These are phyloP conservation scores for Monochamus alternatus DNA, from an alignment of 2,888 invertebrate genomes.

Conservation along the genomic window DNA sequence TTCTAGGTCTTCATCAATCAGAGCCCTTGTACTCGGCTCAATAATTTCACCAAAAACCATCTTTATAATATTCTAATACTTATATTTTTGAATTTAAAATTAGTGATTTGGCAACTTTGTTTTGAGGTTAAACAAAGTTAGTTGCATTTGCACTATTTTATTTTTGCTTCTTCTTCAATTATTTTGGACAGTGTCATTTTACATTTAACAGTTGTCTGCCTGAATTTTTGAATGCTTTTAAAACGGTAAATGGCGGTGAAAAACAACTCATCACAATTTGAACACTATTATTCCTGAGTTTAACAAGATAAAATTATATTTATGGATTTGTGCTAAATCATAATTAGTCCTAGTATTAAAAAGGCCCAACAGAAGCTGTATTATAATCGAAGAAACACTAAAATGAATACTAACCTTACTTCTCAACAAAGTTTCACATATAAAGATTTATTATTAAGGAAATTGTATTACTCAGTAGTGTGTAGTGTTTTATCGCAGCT, in stretches of 20 bases:
- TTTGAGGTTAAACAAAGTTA: no score
- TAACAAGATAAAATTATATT: no score
- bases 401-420: constrained; percentile 55
- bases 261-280: neutral
- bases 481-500: constrained; percentile 67
- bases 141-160: no score
- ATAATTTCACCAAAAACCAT: constrained; percentile 68
- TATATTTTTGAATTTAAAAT: no score
- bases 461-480: constrained; percentile 72
- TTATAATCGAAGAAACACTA: neutral
- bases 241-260: no score
- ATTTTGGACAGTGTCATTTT: neutral
- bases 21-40: constrained; percentile 67
- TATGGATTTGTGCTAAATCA: no score
- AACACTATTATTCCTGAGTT: neutral
- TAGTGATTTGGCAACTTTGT: no score
- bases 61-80: neutral
- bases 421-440: constrained; percentile 68
- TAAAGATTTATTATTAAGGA: constrained; percentile 75
- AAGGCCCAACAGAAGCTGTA: no score
- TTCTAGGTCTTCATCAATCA: constrained; percentile 65
- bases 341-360: no score
- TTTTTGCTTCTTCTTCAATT: no score
- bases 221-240: neutral
- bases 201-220: neutral